phyloP scores from a whole-genome alignment of 2,113 vertebrate species.

The Morphnarchus princeps region DNA sequence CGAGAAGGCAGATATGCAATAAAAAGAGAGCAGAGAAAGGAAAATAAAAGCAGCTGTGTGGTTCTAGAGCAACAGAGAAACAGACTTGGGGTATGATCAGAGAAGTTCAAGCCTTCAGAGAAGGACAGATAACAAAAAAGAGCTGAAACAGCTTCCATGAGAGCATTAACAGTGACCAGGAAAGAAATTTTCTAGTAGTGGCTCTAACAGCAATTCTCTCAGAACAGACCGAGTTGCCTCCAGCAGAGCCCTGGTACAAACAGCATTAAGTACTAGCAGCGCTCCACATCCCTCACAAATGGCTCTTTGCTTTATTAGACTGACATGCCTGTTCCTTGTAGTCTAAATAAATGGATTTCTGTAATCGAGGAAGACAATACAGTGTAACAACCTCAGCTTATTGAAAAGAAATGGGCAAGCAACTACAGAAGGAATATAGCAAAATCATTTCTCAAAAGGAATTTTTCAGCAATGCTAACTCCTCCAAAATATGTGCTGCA shows the following conservation, averaged over 20 bases:
- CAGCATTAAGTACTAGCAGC: not conserved
- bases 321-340: not conserved
- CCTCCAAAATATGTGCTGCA: not conserved
- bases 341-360: not conserved
- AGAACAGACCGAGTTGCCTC: not conserved
- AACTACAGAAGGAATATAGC: not conserved
- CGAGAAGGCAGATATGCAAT: not conserved
- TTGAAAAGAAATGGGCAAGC: not conserved
- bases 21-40: not conserved
- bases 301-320: not conserved
- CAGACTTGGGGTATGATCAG: not conserved
- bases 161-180: not conserved
- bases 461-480: not conserved
- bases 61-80: not conserved
- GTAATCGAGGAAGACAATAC: not conserved
- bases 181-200: not conserved
- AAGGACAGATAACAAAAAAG: not conserved
- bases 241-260: not conserved
- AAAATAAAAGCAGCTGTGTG: not conserved
- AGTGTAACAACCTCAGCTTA: not conserved
- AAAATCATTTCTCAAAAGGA: not conserved
- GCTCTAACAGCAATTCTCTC: not conserved
- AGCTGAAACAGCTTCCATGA: accelerated
- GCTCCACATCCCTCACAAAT: not conserved
- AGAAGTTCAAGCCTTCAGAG: not conserved